Percentiles rank a stretch among this genome's conserved stretches.
Evolutionary conservation across 2,113 vertebrate genomes (phyloP).

Genomic region (Smithornis capensis): DNA sequence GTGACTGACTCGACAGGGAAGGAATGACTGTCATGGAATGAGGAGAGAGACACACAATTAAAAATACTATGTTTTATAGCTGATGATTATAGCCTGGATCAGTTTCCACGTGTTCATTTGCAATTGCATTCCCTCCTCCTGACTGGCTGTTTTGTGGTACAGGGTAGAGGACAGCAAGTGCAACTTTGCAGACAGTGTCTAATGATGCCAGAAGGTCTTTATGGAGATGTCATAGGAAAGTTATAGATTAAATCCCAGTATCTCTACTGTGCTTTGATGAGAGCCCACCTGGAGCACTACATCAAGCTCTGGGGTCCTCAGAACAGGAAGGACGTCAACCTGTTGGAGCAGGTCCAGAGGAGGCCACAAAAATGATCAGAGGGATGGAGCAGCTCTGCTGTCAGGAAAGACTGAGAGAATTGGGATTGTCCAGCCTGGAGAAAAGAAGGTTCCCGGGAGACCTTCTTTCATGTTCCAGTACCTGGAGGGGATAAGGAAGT

Average conservation of each 20-base stretch:
- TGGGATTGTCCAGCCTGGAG: neutral
- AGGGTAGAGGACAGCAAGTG: neutral
- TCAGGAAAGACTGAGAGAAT: neutral
- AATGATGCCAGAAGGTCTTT: neutral
- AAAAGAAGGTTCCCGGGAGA: neutral
- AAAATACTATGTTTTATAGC: neutral
- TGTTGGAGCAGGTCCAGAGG: rapidly evolving
- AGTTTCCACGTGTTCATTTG: constrained; percentile 12
- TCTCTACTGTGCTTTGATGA: neutral
- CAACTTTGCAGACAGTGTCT: neutral
- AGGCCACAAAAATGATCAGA: neutral
- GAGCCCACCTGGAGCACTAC: neutral
- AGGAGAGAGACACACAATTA: constrained; percentile 27
- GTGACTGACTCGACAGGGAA: rapidly evolving
- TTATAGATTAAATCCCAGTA: neutral
- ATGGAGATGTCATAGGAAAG: neutral
- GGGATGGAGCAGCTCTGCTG: neutral
- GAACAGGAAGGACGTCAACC: neutral
- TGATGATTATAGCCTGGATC: neutral
- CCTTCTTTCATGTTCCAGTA: neutral
- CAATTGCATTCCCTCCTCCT: neutral
- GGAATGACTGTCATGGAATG: neutral
- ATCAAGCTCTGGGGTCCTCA: neutral
- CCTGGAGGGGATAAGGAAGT: rapidly evolving
- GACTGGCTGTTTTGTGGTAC: rapidly evolving